Percentiles rank a stretch among this genome's conserved stretches.
Evolutionary conservation across 2,797 vertebrate genomes (phyloP).

Genomic region (Chelon auratus): DNA sequence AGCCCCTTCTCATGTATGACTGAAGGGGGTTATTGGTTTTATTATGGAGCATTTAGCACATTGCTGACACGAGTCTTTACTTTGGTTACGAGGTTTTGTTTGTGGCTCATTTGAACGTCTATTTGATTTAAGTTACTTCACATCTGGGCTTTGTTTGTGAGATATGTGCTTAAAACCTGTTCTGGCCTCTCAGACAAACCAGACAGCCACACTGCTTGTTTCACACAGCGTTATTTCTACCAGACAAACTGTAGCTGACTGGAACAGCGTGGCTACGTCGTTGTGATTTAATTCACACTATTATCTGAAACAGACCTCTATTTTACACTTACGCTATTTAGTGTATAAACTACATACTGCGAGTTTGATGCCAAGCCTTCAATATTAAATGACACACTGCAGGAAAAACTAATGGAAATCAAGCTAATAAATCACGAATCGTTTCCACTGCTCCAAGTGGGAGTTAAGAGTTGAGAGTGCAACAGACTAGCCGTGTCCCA

Average conservation of each 20-base stretch:
- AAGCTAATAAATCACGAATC: constrained; percentile 26
- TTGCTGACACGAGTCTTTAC: constrained; percentile 14
- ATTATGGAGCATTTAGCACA: background rate
- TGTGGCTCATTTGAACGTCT: constrained; percentile 36
- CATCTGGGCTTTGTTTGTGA: constrained; percentile 60
- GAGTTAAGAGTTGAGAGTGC: constrained; percentile 4
- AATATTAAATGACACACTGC: background rate
- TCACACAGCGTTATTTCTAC: constrained; percentile 43
- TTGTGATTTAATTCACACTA: background rate
- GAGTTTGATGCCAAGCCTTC: constrained; percentile 15
- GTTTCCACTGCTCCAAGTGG: constrained; percentile 30
- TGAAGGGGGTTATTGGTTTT: background rate
- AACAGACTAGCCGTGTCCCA: constrained; percentile 34
- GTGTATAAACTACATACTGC: constrained; percentile 3
- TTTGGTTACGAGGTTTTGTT: constrained; percentile 39
- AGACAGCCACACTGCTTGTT: constrained; percentile 26
- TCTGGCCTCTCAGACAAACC: constrained; percentile 29
- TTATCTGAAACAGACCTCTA: constrained; percentile 16
- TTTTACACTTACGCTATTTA: constrained; percentile 11
- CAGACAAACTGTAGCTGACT: constrained; percentile 30
- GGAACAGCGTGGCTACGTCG: background rate
- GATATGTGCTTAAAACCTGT: constrained; percentile 45
- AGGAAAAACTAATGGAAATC: constrained; percentile 23
- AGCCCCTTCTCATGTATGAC: background rate
- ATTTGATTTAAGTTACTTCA: constrained; percentile 35